Evolutionary conservation across 2,113 vertebrate genomes (phyloP), one percentile per base, ranked within the genome.

Genomic region (Danionella cerebrum): DNA sequence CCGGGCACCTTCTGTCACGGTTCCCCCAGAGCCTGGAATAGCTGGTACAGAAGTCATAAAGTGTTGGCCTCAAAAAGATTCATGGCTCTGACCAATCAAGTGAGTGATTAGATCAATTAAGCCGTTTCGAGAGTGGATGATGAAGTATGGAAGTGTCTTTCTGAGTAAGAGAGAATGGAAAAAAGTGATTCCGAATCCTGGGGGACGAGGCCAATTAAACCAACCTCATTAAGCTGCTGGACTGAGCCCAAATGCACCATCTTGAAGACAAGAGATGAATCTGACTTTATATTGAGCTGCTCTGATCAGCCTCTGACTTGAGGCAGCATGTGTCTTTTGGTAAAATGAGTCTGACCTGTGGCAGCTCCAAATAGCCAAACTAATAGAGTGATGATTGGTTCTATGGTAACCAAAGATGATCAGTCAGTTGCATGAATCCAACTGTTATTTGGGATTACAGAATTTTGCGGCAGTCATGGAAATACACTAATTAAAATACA

Each of bases 41-140:
- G 57, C 64, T 80, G 76, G 74, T 74, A 67, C 68, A 67, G 74
- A 79, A 76, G 70, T 78, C 76, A 71, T 70, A 72, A 83, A 79
- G 76, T 65, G 35, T 65, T 70, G 79, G 76, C 69, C 44, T 78
- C 77, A 77, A 69, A 78, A 75, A 84, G 80, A 83, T 77, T 73
- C 71, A 88, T 85, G 81, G 77, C 72, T 80, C 79, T 79, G 82
- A 84, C 82, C 84, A 81, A 83, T 86, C 73, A 60, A 70, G 75
- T 86, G 83, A 87, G 84, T 85, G 78, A 87, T 87, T 84, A 83
- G 79, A 87, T 87, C 83, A 86, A 84, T 87, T 86, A 84, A 79
- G 74, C 75, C 54, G 69, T 79, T 83, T 79, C 70, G 64, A 77
- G 72, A 57, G 79, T 75, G 76, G 80, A 76, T 79, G 80, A 78